These are phyloP conservation scores for Drosophila eohydei DNA, from an alignment of 2,888 invertebrate species.

Conservation along the genomic window DNA sequence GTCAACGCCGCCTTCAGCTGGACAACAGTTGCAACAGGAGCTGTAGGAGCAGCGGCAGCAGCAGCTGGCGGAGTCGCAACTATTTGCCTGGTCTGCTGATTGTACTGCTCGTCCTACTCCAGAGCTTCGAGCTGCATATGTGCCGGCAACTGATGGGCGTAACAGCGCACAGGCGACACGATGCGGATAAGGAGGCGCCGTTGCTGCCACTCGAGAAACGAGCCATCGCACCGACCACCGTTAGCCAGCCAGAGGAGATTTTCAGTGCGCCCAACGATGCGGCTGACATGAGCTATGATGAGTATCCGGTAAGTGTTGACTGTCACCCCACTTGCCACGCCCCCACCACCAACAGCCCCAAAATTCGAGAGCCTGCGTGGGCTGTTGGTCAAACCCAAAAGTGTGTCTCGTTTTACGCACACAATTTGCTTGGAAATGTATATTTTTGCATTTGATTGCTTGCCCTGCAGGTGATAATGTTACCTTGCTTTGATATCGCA, in stretches of 20 bases:
- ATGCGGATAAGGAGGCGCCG: conserved; percentile 2
- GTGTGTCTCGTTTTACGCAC: conserved; percentile 63
- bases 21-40: conserved; percentile 13
- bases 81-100: conserved; percentile 68
- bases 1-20: conserved; percentile 31
- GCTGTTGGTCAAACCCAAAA: conserved; percentile 35
- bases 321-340: neutral
- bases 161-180: conserved; percentile 8
- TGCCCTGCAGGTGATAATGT: conserved; percentile 56
- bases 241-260: conserved; percentile 80
- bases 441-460: conserved; percentile 75
- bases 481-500: conserved; percentile 40
- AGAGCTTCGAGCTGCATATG: conserved; percentile 69
- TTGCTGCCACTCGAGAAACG: conserved; percentile 41
- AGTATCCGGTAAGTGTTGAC: conserved; percentile 82
- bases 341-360: neutral
- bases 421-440: conserved; percentile 62
- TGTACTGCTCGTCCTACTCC: conserved; percentile 69
- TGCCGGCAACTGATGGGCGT: conserved; percentile 66
- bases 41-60: conserved; percentile 11
- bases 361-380: conserved; percentile 24
- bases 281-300: conserved; percentile 81
- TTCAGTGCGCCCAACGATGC: conserved; percentile 72
- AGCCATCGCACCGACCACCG: conserved; percentile 26
- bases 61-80: conserved; percentile 28